phyloP scores from a whole-genome alignment of 1,140 invertebrate species.

The Parapsyche elsis region DNA sequence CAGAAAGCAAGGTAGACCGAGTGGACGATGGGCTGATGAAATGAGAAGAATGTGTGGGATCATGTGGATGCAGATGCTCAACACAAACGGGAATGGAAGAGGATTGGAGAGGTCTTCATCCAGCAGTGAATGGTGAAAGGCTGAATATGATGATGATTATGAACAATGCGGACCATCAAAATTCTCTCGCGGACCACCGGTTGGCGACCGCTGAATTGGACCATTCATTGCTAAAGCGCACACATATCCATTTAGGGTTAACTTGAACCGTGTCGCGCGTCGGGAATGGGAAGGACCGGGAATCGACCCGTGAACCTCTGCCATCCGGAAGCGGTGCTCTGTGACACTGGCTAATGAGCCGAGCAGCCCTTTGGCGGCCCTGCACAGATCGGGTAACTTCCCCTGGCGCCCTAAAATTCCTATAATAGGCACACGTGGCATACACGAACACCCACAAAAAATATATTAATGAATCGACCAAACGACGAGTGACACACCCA shows the following conservation, averaged over 20 bases:
- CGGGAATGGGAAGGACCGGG: neutral
- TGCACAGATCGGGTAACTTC: neutral
- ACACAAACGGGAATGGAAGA: no score
- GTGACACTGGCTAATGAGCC: constrained; percentile 6
- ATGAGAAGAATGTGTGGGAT: neutral
- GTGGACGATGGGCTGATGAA: no score
- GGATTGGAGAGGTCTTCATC: no score
- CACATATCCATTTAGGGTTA: neutral
- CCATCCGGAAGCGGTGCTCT: neutral
- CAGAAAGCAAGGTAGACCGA: no score
- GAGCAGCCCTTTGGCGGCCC: neutral
- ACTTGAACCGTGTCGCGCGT: neutral
- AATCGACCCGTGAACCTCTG: neutral
- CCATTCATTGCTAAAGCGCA: neutral
- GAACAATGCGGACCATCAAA: no score
- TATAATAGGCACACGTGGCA: neutral
- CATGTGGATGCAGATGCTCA: no score
- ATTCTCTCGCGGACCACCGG: no score
- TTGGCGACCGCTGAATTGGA: no score
- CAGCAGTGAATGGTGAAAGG: no score
- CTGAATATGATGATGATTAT: no score
- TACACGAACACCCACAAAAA: neutral
- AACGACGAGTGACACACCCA: no score
- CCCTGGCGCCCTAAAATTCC: neutral
- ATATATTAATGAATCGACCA: no score